These are phyloP conservation scores for Antedon mediterranea DNA, from an alignment of 53 echinoderm and acorn worm species.

Conservation along the genomic window DNA sequence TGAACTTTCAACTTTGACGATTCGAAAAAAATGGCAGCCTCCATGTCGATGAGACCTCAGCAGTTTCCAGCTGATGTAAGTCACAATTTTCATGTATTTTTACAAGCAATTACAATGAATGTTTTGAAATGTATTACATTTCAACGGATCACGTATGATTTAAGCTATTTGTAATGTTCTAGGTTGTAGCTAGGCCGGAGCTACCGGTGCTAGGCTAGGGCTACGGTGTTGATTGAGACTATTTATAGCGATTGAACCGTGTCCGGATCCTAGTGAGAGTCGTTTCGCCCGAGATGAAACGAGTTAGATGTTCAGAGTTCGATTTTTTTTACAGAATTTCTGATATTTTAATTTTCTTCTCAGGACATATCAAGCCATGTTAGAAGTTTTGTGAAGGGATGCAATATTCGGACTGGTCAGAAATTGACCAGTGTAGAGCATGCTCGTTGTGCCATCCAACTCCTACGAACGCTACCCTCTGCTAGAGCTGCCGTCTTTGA, in stretches of 20 bases:
- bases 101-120: no score
- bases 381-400: slow-evolving; percentile 79
- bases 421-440: slow-evolving; percentile 91
- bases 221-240: no score
- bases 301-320: no score
- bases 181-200: no score
- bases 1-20: background rate
- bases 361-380: slow-evolving; percentile 76
- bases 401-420: slow-evolving; percentile 40
- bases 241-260: no score
- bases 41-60: background rate
- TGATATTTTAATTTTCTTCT: background rate
- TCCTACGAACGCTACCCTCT: slow-evolving; percentile 80
- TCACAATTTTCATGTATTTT: background rate
- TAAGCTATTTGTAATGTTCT: no score
- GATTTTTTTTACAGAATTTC: background rate
- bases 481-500: slow-evolving; percentile 79
- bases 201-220: no score
- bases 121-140: no score
- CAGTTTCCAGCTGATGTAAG: background rate
- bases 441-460: slow-evolving; percentile 59
- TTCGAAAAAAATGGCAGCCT: background rate
- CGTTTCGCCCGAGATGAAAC: no score
- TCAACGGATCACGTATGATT: no score
- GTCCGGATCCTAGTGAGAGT: no score